Conservation (phyloP, 1,140 invertebrate genomes). For the Alviniconcha marisindica region DNA sequence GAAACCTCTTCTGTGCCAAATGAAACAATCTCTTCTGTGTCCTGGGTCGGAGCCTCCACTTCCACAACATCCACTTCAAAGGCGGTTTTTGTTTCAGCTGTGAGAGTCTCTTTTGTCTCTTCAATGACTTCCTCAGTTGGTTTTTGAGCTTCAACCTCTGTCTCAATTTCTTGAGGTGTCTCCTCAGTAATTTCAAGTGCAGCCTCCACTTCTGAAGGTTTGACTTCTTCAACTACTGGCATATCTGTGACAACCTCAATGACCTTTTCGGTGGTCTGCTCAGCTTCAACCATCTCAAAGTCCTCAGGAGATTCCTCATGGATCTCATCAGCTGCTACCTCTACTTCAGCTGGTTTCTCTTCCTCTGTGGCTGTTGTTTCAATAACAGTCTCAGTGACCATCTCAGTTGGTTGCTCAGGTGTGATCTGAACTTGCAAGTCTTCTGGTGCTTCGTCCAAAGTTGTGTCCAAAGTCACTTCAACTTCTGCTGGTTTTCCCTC, state of each 20-base stretch:
- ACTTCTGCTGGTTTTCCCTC: slow-evolving; percentile 38
- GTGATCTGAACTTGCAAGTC: slow-evolving; percentile 19
- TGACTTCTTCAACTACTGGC: slow-evolving; percentile 37
- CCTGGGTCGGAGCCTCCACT: slow-evolving; percentile 19
- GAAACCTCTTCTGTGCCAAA: slow-evolving; percentile 27
- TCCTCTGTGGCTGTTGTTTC: slow-evolving; percentile 39
- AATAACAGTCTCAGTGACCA: slow-evolving; percentile 41
- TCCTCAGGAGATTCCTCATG: slow-evolving; percentile 27
- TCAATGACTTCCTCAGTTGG: slow-evolving; percentile 41
- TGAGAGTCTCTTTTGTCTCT: slow-evolving; percentile 32
- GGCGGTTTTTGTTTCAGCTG: slow-evolving; percentile 36
- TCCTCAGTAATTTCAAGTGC: slow-evolving; percentile 24
- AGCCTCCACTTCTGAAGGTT: slow-evolving; percentile 40
- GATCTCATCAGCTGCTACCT: slow-evolving; percentile 24
- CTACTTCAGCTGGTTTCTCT: slow-evolving; percentile 30
- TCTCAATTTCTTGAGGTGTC: slow-evolving; percentile 30
- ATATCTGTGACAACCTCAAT: slow-evolving; percentile 37
- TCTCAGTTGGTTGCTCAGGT: slow-evolving; percentile 30
- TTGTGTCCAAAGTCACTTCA: slow-evolving; percentile 28
- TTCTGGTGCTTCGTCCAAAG: slow-evolving; percentile 19
- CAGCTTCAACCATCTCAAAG: slow-evolving; percentile 35
- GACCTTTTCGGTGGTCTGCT: slow-evolving; percentile 42
- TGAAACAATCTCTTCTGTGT: slow-evolving; percentile 22
- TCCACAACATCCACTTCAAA: slow-evolving; percentile 41
- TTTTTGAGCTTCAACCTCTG: slow-evolving; percentile 34